Base-by-base conservation (phyloP, 2,888 invertebrate species). In the Biston betularia region DNA sequence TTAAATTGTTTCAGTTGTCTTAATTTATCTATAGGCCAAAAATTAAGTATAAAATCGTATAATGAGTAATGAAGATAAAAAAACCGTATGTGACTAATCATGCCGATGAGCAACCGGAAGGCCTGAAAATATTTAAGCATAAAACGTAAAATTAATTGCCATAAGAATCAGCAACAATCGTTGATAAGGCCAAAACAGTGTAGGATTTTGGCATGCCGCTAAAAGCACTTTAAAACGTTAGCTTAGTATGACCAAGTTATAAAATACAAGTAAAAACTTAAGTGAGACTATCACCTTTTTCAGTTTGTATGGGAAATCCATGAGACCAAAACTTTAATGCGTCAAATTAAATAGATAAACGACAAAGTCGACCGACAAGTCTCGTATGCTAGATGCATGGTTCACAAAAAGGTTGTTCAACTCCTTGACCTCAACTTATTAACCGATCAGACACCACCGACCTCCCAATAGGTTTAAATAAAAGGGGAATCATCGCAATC, bases 391-490 rank as follows among this genome's bases (percentile, higher is more conserved):
- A 9, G 35, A 52, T 35, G 14, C 38, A 12, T 11, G n/a, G 15
- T 38, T 35, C 15, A 15, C n/a, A 53, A 0, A 9, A n/a, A 59
- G 60, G 63, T 57, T 54, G 45, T 68, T 66, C 46, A 68, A 58
- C 50, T 58, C 15, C 38, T 46, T 44, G 15, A 40, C 53, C 35
- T 54, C 10, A 48, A 46, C 54, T 42, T 33, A 54, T 56, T 56
- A 58, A 59, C 62, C 53, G 15, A 54, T 67, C 55, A 52, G 54
- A 61, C 56, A 53, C 40, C 54, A n/a, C n/a, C 53, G 56, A 63
- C 56, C 64, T 57, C 52, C 46, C 56, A 67, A 67, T 57, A 24
- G n/a, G 38, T 45, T 55, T 59, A 68, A 63, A 68, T 55, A 60
- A 55, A 63, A 54, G 63, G 55, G 55, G 55, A 59, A 59, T 49